Conservation (phyloP, 2,888 invertebrate species). For the Trichogramma dendrolimi region DNA sequence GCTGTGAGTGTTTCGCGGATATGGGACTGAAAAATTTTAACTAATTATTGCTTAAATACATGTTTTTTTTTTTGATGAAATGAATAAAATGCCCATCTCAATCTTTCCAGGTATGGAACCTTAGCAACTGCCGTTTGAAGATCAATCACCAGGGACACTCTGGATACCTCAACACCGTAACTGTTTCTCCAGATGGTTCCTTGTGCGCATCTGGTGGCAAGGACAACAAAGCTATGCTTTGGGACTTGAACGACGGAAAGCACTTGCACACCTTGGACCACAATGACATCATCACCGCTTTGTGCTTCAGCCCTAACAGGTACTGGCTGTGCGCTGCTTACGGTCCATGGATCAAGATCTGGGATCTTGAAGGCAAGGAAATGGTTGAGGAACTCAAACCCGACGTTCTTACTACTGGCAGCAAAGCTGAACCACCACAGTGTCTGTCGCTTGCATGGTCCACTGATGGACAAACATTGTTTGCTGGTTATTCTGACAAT, state of each 20-base stretch:
- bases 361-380: slow-evolving; percentile 99
- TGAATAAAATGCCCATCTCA: not conserved
- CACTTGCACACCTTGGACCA: slow-evolving; percentile 98
- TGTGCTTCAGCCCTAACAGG: slow-evolving; percentile 98
- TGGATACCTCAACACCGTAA: slow-evolving; percentile 96
- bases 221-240: slow-evolving; percentile 98
- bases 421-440: slow-evolving; percentile 88
- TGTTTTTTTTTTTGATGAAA: not conserved
- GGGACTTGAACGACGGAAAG: slow-evolving; percentile 99
- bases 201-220: slow-evolving; percentile 99
- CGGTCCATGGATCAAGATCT: slow-evolving; percentile 96
- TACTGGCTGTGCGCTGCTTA: slow-evolving; percentile 99
- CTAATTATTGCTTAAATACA: not conserved
- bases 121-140: slow-evolving; percentile 97
- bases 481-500: slow-evolving; percentile 98
- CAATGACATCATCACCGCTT: slow-evolving; percentile 95
- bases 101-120: slow-evolving; percentile 81
- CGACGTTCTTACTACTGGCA: slow-evolving; percentile 77
- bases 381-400: slow-evolving; percentile 97
- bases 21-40: slow-evolving; percentile 46
- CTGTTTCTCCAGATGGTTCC: slow-evolving; percentile 98
- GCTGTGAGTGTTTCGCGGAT: slow-evolving; percentile 49
- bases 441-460: slow-evolving; percentile 98
- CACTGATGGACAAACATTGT: slow-evolving; percentile 96
- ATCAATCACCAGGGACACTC: slow-evolving; percentile 97